These are phyloP conservation scores for Microtus agrestis DNA, from an alignment of 2,797 vertebrate genomes.

Conservation along the genomic window DNA sequence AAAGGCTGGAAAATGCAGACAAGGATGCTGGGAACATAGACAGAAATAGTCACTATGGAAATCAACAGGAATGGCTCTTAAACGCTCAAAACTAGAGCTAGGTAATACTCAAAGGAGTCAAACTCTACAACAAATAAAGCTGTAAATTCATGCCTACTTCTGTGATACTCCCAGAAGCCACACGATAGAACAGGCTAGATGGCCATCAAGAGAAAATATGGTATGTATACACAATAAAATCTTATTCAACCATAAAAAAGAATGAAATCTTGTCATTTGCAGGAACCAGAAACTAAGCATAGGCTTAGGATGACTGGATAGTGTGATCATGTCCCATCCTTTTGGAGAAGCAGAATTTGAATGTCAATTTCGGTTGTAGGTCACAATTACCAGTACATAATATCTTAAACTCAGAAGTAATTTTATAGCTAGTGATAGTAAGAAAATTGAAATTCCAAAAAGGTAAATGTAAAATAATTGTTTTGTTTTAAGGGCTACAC, in stretches of 20 bases:
- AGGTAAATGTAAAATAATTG: neutral
- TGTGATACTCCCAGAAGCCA: too few relatives aligned
- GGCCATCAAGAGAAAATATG: neutral
- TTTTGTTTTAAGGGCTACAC: constrained; percentile 1
- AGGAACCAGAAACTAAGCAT: too few relatives aligned
- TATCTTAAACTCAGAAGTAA: constrained; percentile 38
- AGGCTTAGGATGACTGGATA: neutral
- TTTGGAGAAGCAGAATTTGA: neutral
- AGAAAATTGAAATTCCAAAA: neutral
- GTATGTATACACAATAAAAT: neutral
- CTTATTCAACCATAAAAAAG: neutral
- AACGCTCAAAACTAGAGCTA: neutral
- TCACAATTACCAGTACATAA: neutral
- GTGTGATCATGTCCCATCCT: neutral
- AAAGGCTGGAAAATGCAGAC: neutral
- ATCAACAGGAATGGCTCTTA: neutral
- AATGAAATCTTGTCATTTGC: neutral
- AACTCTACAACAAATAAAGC: neutral
- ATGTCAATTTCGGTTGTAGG: neutral
- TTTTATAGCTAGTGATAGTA: neutral
- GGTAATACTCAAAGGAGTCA: neutral
- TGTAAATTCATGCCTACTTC: too few relatives aligned
- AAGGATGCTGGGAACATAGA: neutral
- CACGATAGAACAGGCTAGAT: too few relatives aligned
- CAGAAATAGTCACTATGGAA: neutral